These are phyloP conservation scores for Apis cerana DNA, from an alignment of 1,140 invertebrate species.

Conservation along the genomic window DNA sequence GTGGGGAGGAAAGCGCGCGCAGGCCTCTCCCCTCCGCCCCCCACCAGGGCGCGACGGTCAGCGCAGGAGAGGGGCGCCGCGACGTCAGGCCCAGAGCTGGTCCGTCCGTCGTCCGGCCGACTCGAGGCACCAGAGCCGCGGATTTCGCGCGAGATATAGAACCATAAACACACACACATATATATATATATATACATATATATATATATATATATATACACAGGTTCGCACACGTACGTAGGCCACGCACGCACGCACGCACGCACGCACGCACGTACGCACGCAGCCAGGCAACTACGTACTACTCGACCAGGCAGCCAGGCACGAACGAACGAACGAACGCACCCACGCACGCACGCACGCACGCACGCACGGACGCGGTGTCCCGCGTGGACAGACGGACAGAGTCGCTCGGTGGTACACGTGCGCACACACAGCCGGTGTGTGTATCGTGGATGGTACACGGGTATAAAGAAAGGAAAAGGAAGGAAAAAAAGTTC, in stretches of 20 bases:
- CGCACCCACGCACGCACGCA: not conserved
- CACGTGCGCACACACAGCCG: slow-evolving; percentile 9
- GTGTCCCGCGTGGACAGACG: slow-evolving; percentile 40
- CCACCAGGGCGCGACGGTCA: slow-evolving; percentile 24
- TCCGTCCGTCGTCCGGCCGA: slow-evolving; percentile 79
- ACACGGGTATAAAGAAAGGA: not conserved
- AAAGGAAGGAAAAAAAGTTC: not conserved
- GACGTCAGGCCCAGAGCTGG: slow-evolving; percentile 65
- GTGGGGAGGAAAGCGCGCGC: slow-evolving; percentile 55
- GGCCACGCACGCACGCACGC: not conserved
- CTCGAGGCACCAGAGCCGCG: slow-evolving; percentile 75
- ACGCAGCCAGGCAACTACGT: not conserved
- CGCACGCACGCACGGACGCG: not conserved
- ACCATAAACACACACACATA: slow-evolving; percentile 48
- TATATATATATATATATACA: not conserved
- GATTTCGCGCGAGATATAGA: slow-evolving; percentile 72
- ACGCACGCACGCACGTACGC: not conserved
- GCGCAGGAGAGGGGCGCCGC: slow-evolving; percentile 60
- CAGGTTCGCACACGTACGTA: slow-evolving; percentile 10
- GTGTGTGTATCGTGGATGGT: not conserved
- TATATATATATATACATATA: not conserved
- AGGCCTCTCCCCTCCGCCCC: slow-evolving; percentile 50
- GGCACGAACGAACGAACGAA: not conserved
- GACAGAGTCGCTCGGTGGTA: slow-evolving; percentile 29
- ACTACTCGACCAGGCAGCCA: too few species aligned